Percentiles rank a stretch among this genome's conserved stretches.
Evolutionary conservation across 1,140 invertebrate species (phyloP).

Genomic region (Asobara japonica): DNA sequence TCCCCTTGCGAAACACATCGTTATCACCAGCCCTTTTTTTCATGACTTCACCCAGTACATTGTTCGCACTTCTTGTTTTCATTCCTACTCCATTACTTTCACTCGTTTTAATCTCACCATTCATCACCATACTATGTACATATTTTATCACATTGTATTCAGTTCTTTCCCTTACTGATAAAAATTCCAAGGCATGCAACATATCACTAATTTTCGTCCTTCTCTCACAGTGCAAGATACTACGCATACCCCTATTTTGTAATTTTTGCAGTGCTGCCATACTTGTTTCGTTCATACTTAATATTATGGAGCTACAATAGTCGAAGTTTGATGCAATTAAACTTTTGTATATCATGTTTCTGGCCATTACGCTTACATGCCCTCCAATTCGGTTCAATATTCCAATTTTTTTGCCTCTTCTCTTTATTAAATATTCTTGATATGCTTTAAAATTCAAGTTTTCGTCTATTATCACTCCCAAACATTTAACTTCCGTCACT

Average conservation of each 20-base stretch:
- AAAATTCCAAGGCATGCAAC: slow-evolving; percentile 28
- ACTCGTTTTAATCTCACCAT: too few relatives aligned
- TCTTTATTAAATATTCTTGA: slow-evolving; percentile 11
- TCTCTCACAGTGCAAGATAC: slow-evolving; percentile 24
- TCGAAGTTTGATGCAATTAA: slow-evolving; percentile 29
- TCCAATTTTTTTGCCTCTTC: slow-evolving; percentile 1
- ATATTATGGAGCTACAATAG: slow-evolving; percentile 24
- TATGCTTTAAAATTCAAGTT: slow-evolving; percentile 14
- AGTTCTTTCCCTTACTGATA: slow-evolving; percentile 13
- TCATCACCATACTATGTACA: too few relatives aligned
- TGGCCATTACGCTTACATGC: neutral
- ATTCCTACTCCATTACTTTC: too few relatives aligned
- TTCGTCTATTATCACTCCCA: slow-evolving; percentile 25
- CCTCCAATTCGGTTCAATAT: neutral
- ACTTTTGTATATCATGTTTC: neutral
- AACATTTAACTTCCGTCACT: slow-evolving; percentile 18
- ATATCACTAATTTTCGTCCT: slow-evolving; percentile 20
- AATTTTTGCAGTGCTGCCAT: slow-evolving; percentile 22
- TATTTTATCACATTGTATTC: slow-evolving; percentile 8
- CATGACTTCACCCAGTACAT: too few relatives aligned
- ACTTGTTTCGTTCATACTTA: slow-evolving; percentile 19
- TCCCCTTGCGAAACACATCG: too few relatives aligned
- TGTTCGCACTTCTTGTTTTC: too few relatives aligned
- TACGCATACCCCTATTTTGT: slow-evolving; percentile 32
- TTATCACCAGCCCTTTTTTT: too few relatives aligned